These are phyloP conservation scores for Tor tambroides DNA, from an alignment of 2,113 vertebrate species.

Conservation along the genomic window DNA sequence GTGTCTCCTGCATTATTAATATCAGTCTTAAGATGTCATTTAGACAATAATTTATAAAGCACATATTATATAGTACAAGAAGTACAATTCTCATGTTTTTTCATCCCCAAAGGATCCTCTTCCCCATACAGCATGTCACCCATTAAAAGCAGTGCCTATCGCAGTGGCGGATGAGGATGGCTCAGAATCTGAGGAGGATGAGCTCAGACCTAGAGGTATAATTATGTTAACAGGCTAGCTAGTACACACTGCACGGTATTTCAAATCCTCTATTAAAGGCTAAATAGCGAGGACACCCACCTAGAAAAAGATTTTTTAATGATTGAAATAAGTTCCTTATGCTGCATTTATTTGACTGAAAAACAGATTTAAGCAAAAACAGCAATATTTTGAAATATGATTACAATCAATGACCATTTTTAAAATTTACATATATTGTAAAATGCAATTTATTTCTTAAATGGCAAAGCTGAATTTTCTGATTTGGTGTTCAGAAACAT, in stretches of 20 bases:
- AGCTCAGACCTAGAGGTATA: constrained; percentile 94
- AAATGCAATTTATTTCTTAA: neutral
- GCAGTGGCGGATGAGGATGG: constrained; percentile 95
- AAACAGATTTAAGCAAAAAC: neutral
- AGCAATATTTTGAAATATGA: neutral
- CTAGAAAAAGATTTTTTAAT: neutral
- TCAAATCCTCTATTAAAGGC: neutral
- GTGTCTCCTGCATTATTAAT: neutral
- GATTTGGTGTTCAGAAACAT: no score
- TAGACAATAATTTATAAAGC: neutral
- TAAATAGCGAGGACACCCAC: neutral
- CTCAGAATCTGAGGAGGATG: constrained; percentile 95
- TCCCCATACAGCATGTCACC: constrained; percentile 72
- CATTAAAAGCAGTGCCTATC: constrained; percentile 89
- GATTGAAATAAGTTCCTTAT: neutral
- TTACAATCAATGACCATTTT: neutral
- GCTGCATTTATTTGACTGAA: neutral
- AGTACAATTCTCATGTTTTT: neutral
- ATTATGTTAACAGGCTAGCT: neutral
- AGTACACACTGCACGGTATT: neutral
- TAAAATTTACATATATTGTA: neutral
- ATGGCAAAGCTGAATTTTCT: neutral
- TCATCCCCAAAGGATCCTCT: constrained; percentile 74
- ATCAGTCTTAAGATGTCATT: neutral
- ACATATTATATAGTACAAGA: neutral